A percentile compares a stretch with the other conserved stretches of the same genome.
Conservation (phyloP, 1,140 invertebrate species). For the Gyrodactylus bullatarudis region DNA sequence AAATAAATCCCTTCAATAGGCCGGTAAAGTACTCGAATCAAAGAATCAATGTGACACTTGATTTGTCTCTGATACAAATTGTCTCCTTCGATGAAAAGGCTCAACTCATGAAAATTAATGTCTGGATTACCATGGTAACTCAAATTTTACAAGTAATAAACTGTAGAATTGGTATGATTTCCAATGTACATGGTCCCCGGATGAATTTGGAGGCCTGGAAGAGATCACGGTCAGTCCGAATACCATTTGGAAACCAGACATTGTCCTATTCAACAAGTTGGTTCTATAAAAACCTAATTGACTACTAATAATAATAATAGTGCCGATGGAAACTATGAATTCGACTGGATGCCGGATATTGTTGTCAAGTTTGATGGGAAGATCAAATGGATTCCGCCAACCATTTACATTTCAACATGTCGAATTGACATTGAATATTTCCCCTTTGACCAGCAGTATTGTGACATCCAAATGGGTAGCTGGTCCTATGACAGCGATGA, state of each 20-base stretch:
- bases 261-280: conserved; percentile 87
- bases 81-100: neutral
- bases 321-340: conserved; percentile 21
- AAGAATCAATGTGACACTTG: neutral
- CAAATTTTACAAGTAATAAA: no score
- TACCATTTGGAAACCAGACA: conserved; percentile 70
- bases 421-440: conserved; percentile 95
- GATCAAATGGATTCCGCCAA: conserved; percentile 82
- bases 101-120: neutral
- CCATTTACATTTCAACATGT: conserved; percentile 92
- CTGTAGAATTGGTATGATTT: neutral
- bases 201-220: neutral
- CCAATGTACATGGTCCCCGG: neutral
- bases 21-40: neutral
- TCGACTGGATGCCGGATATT: conserved; percentile 69
- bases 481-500: conserved; percentile 96
- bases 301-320: conserved; percentile 10
- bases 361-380: conserved; percentile 62
- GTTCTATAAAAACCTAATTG: neutral
- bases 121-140: neutral
- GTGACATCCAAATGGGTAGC: conserved; percentile 92
- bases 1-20: neutral
- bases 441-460: conserved; percentile 77
- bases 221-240: neutral
- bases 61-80: neutral